Base-by-base conservation (phyloP, 2,113 vertebrate species). In the Toxotes jaculatrix region DNA sequence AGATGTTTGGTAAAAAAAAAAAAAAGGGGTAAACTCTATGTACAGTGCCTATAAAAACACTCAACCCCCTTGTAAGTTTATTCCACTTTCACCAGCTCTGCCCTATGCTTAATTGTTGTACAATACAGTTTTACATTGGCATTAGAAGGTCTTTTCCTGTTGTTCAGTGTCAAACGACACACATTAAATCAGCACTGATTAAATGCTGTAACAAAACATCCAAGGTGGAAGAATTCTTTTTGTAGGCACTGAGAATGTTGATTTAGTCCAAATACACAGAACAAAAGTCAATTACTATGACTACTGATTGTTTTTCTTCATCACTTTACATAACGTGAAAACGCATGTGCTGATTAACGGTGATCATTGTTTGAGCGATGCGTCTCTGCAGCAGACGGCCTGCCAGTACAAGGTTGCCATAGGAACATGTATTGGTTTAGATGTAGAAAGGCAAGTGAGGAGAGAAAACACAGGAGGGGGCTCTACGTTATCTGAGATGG, bases 401-500 rank as follows among this genome's bases (percentile, higher is more conserved):
- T 32, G 21, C 19, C 19, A 11, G 47, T 49, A 5, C 4, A 66
- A 10, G 38, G 85, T 72, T 82, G 63, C 80, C 53, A 85, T 74
- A 61, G 78, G 65, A 89, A 82, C 63, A 31, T 40, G 34, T 31
- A 49, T 63, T 45, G 32, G 36, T 65, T 72, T 53, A 69, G 56
- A 60, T 57, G 61, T 62, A 32, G 62, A 40, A 17, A 79, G 59
- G 34, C 6, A 66, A 71, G 56, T 32, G 62, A 42, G 7, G 42
- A 56, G 7, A 77, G 53, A 13, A 67, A 36, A 45, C 63, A 3
- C 21, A 79, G 11, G 31, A 70, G 36, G 12, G 36, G 23, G 31
- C 0, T 13, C 43, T 81, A 84, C 13, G 17, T n/a, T 19, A 34
- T 69, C 17, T 8, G 42, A 65, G 63, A 85, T 27, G 66, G 56